phyloP scores from a whole-genome alignment of 2,888 invertebrate species.

The Heliothis peltigera region DNA sequence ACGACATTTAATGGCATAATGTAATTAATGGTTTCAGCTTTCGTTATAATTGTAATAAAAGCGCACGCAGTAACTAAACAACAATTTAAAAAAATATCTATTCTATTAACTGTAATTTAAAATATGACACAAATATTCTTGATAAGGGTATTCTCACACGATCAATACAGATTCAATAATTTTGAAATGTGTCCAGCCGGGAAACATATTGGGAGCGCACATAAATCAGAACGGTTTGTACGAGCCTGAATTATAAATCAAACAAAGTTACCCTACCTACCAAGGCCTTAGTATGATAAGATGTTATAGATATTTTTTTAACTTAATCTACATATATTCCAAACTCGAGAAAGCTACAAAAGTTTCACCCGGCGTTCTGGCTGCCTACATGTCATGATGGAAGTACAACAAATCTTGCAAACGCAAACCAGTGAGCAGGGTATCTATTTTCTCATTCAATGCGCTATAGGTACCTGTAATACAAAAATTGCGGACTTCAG shows the following conservation, averaged over 20 bases:
- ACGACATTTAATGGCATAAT: conserved; percentile 3
- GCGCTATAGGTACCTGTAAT: no score
- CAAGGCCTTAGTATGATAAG: neutral
- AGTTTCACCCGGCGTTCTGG: no score
- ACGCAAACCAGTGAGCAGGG: neutral
- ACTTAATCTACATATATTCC: neutral
- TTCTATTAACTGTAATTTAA: neutral
- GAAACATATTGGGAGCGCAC: conserved; percentile 13
- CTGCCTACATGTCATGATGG: no score
- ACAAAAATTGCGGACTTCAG: no score
- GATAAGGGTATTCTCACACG: neutral
- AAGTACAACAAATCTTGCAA: neutral
- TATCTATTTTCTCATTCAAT: no score
- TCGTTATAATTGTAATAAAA: conserved; percentile 1
- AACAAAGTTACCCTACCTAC: conserved; percentile 7
- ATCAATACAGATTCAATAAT: conserved; percentile 30
- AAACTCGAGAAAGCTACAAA: no score
- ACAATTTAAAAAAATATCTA: neutral
- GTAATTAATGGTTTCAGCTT: conserved; percentile 34
- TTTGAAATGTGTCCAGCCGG: conserved; percentile 20
- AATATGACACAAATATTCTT: no score
- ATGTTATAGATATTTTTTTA: neutral
- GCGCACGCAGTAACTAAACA: neutral
- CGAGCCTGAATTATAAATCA: conserved; percentile 22
- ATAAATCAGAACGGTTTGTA: conserved; percentile 35